Base-by-base conservation (phyloP, 2,797 vertebrate genomes). In the Clarias laeviceps region DNA sequence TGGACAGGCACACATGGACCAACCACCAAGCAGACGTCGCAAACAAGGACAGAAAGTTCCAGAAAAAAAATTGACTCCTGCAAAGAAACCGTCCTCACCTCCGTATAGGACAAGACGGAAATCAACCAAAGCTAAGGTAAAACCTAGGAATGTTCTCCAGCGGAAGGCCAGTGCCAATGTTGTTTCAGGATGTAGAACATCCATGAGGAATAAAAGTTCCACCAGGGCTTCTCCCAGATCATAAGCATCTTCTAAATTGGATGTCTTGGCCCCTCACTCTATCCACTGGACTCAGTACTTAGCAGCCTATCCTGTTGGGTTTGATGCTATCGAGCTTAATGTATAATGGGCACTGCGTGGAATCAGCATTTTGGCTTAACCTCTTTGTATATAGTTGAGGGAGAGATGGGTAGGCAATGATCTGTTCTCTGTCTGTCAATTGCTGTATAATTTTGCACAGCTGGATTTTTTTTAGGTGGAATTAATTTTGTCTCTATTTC, bases 361-460 rank as follows among this genome's bases (percentile, higher is more conserved):
- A 80, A 80, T 72, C 87, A 85, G 83, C 78, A 34, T 80, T 79
- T 80, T 72, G 72, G 37, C 74, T 27, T 61, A 66, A 77, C 5
- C 29, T 83, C 9, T 79, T 79, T 83, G 45, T 72, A 57, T n/a
- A 79, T 72, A 37, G 0, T 5, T 40, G 62, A 56, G 34, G 14
- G 29, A 15, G 27, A 34, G 80, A 61, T 18, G 4, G 66, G 27
- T 62, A 64, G 32, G 66, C 66, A 65, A 59, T 54, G 64, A 78
- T 65, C 37, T 82, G 74, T 64, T 85, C 34, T 69, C 29, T 82
- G 74, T 90, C 81, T 56, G 56, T 69, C 5, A 76, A 81, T 87
- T 85, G 65, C 85, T 84, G 87, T 91, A 80, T 76, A 69, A 79
- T 87, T 92, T 91, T 92, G 90, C 91, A 91, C 90, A 88, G 87